Evolutionary conservation across 2,888 invertebrate genomes (phyloP).

Genomic region (Helicoverpa assulta): DNA sequence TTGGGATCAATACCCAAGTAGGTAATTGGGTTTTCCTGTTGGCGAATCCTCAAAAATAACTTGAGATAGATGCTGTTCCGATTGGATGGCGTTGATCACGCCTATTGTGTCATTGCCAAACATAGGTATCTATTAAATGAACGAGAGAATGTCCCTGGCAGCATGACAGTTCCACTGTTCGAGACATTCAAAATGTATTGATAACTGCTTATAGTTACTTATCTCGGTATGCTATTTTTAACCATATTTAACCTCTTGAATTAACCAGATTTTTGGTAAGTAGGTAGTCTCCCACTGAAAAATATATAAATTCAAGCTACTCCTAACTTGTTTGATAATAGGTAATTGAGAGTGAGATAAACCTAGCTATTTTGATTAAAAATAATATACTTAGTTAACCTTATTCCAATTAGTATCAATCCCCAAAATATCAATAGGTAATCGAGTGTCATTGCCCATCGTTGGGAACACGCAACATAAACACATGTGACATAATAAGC

Average conservation of each 20-base stretch:
- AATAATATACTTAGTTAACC: too few relatives aligned
- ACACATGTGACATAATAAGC: conserved; percentile 26
- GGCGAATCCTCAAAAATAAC: conserved; percentile 36
- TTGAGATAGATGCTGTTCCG: conserved; percentile 23
- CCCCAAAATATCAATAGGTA: too few relatives aligned
- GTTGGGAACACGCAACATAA: conserved; percentile 23
- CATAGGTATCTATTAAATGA: conserved; percentile 12
- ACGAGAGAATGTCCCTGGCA: not conserved
- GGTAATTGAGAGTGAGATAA: too few relatives aligned
- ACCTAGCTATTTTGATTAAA: too few relatives aligned
- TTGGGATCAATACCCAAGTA: conserved; percentile 34
- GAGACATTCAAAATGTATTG: not conserved
- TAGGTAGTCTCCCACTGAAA: too few relatives aligned
- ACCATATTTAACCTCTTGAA: too few relatives aligned
- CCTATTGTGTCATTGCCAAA: conserved; percentile 39
- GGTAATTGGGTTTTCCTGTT: conserved; percentile 40
- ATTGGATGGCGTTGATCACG: conserved; percentile 42
- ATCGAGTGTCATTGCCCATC: not conserved
- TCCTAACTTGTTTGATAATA: too few relatives aligned
- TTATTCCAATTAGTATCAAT: too few relatives aligned
- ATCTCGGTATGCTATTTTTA: too few relatives aligned
- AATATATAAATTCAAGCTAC: too few relatives aligned
- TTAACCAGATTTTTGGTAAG: too few relatives aligned
- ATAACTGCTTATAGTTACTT: too few relatives aligned
- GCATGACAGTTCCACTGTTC: not conserved